phyloP scores from a whole-genome alignment of 2,113 vertebrate genomes.

The Pelvicachromis taeniatus region DNA sequence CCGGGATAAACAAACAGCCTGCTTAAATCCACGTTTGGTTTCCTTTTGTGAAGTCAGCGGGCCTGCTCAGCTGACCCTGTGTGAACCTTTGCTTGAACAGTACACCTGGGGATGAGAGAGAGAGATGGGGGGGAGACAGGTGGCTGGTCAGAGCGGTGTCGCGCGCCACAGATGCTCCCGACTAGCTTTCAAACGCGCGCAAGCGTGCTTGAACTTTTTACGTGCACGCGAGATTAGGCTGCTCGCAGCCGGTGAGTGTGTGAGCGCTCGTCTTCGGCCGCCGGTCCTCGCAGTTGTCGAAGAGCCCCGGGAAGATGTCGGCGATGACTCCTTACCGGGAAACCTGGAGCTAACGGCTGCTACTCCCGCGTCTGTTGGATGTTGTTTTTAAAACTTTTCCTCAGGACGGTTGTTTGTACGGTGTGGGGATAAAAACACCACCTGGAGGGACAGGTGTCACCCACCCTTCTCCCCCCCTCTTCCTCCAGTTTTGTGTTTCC shows the following conservation, averaged over 20 bases:
- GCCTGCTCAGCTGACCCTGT: neutral
- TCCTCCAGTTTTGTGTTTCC: neutral
- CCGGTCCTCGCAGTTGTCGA: neutral
- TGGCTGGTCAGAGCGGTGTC: neutral
- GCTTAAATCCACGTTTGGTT: neutral
- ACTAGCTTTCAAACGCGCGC: neutral
- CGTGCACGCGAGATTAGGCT: constrained; percentile 44
- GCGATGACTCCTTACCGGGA: constrained; percentile 10
- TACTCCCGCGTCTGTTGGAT: neutral
- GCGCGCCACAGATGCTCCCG: constrained; percentile 1
- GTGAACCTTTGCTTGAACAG: neutral
- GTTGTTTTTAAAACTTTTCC: neutral
- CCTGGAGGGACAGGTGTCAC: constrained; percentile 39
- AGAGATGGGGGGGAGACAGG: neutral
- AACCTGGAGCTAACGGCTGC: constrained; percentile 21
- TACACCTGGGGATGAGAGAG: neutral
- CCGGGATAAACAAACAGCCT: neutral
- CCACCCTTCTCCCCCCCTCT: neutral
- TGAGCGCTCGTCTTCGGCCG: neutral
- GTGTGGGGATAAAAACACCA: constrained; percentile 1
- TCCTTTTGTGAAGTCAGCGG: neutral
- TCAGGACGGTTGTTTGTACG: neutral
- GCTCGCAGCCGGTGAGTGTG: neutral
- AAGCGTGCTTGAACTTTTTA: neutral
- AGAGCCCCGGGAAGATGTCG: constrained; percentile 26